Evolutionary conservation across 1,140 invertebrate genomes (phyloP).

Genomic region (Drosophila ironensis): DNA sequence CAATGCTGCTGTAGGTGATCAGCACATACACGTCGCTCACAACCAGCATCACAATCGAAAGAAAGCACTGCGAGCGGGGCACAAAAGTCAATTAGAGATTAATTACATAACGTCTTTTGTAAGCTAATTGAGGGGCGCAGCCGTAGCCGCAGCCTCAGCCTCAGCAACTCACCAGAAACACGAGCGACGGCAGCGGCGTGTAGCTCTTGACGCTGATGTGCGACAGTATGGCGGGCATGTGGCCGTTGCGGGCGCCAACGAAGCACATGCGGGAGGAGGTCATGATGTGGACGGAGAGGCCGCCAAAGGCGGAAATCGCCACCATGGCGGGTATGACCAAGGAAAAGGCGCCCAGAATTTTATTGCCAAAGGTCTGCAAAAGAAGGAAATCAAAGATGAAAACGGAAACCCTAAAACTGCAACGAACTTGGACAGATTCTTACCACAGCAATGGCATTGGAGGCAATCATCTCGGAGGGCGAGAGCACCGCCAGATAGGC

Average conservation of each 20-base stretch:
- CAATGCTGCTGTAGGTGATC: slow-evolving; percentile 97
- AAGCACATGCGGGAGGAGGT: slow-evolving; percentile 95
- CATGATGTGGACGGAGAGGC: slow-evolving; percentile 94
- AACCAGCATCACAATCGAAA: slow-evolving; percentile 93
- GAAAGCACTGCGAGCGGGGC: slow-evolving; percentile 84
- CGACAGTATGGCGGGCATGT: slow-evolving; percentile 92
- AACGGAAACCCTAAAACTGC: too few species aligned
- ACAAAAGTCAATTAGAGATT: slow-evolving; percentile 26
- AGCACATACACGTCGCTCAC: slow-evolving; percentile 93
- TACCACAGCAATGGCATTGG: slow-evolving; percentile 97
- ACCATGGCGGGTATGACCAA: slow-evolving; percentile 93
- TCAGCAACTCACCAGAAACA: slow-evolving; percentile 92
- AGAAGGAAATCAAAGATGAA: slow-evolving; percentile 5
- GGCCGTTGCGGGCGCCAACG: slow-evolving; percentile 94
- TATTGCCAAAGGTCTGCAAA: slow-evolving; percentile 90
- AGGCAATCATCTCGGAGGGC: slow-evolving; percentile 90
- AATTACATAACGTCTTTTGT: slow-evolving; percentile 63
- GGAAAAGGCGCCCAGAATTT: slow-evolving; percentile 87
- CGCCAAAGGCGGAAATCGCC: slow-evolving; percentile 92
- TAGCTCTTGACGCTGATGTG: slow-evolving; percentile 91
- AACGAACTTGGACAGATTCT: slow-evolving; percentile 81
- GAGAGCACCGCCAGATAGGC: slow-evolving; percentile 96
- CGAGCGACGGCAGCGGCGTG: slow-evolving; percentile 92
- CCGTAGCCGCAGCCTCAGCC: too few species aligned
- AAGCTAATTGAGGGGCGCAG: slow-evolving; percentile 28